These are phyloP conservation scores for Agrochola circellaris DNA, from an alignment of 2,888 invertebrate species.

Conservation along the genomic window DNA sequence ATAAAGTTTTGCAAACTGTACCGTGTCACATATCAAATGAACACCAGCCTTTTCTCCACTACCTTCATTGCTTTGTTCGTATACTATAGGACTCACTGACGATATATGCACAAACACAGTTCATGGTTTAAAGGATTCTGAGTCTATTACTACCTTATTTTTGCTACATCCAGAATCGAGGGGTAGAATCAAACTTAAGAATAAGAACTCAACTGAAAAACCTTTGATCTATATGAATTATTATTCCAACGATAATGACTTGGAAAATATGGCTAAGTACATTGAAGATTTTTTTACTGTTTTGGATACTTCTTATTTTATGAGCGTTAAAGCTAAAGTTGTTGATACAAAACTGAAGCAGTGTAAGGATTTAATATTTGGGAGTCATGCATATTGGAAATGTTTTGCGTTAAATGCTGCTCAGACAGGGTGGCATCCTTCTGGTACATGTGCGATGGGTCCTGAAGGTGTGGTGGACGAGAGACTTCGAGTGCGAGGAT, in stretches of 20 bases:
- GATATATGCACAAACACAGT: background rate
- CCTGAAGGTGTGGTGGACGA: constrained; percentile 66
- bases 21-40: too few relatives aligned
- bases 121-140: background rate
- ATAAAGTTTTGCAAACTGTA: too few relatives aligned
- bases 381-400: constrained; percentile 40
- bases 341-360: constrained; percentile 57
- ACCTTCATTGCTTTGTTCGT: background rate
- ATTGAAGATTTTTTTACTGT: constrained; percentile 77
- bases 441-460: constrained; percentile 65
- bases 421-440: constrained; percentile 49
- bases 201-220: constrained; percentile 86
- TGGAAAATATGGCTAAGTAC: constrained; percentile 79
- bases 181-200: constrained; percentile 89
- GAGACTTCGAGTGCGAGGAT: constrained; percentile 83
- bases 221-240: constrained; percentile 92
- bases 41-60: background rate
- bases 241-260: constrained; percentile 87
- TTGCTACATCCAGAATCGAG: constrained; percentile 81
- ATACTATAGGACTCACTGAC: background rate
- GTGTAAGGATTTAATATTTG: constrained; percentile 39
- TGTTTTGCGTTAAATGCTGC: constrained; percentile 55
- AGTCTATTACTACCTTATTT: background rate
- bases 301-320: constrained; percentile 81
- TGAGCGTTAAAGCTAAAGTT: constrained; percentile 70